Conservation (phyloP, 2,113 vertebrate genomes). For the Coryphaenoides rupestris region DNA sequence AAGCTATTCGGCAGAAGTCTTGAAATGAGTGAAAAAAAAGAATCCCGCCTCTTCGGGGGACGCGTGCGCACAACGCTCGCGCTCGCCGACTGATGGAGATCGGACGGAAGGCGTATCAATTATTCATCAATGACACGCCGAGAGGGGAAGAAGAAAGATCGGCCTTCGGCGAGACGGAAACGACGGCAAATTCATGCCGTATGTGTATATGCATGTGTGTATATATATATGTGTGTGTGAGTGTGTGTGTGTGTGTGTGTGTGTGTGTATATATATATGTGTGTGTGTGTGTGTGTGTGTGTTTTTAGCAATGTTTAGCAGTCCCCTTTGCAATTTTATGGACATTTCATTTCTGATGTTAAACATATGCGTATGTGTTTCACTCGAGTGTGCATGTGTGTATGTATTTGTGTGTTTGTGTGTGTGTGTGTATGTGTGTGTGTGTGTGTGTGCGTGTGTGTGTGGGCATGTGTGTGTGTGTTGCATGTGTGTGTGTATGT, state of each 20-base stretch:
- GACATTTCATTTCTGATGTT: no score
- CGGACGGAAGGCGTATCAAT: slow-evolving; percentile 53
- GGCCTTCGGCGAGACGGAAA: slow-evolving; percentile 53
- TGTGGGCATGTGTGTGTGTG: no score
- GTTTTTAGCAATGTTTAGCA: no score
- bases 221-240: background rate
- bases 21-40: slow-evolving; percentile 13
- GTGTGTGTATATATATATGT: slow-evolving; percentile 15
- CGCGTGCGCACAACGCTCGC: no score
- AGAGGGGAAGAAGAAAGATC: slow-evolving; percentile 44
- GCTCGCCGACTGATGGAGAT: no score
- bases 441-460: no score
- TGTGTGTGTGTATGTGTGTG: no score
- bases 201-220: slow-evolving; percentile 18
- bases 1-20: background rate
- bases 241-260: background rate
- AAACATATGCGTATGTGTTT: background rate
- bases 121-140: slow-evolving; percentile 69
- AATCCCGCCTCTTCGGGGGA: no score
- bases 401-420: slow-evolving; percentile 12
- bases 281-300: slow-evolving; percentile 2
- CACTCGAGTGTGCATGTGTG: background rate
- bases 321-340: no score
- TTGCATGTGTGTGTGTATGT: background rate
- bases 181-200: slow-evolving; percentile 63